Base-by-base conservation (phyloP, 2,888 invertebrate species). In the Tachystola acroxantha region DNA sequence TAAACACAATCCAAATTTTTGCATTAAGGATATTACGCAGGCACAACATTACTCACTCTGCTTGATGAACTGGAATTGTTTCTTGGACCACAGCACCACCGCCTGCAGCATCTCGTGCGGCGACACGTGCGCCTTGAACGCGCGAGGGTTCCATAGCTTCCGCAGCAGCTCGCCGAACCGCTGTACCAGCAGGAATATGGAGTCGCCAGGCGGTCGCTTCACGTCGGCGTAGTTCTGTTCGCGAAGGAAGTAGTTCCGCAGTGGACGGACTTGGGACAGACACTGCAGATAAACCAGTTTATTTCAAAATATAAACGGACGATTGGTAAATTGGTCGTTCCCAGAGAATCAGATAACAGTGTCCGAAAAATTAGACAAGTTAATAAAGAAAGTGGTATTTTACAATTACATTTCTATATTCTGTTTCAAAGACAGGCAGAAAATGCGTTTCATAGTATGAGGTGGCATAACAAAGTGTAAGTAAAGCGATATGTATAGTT, bases 21-120 rank as follows among this genome's bases (percentile, higher is more conserved):
- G n/a, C n/a, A n/a, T n/a, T n/a, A n/a, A n/a, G n/a, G n/a, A n/a
- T n/a, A n/a, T n/a, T n/a, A n/a, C n/a, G n/a, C n/a, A n/a, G n/a
- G n/a, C n/a, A n/a, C n/a, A n/a, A n/a, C n/a, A n/a, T n/a, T n/a
- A 57, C 72, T 69, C 67, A 94, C 96, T 98, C 88, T 99, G 99
- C 63, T 97, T 94, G 1, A 98, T 99, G 66, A 99, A 98, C 80
- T 99, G 99, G 71, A 99, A 99, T 50, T 93, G 91, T 71, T 99
- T 98, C 75, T 95, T 95, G 64, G 98, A 96, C 95, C 97, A 97
- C 45, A 99, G 85, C 2, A 99, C 97, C 13, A 98, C 96, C 31
- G 99, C 97, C 67, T 99, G 99, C 13, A 99, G 86, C 99, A 99
- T 99, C 89, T 99, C 99, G 70, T 99, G 99, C 0, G 99, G 99